Conservation (phyloP, 1,140 invertebrate genomes). For the Drosophila pallidifrons region DNA sequence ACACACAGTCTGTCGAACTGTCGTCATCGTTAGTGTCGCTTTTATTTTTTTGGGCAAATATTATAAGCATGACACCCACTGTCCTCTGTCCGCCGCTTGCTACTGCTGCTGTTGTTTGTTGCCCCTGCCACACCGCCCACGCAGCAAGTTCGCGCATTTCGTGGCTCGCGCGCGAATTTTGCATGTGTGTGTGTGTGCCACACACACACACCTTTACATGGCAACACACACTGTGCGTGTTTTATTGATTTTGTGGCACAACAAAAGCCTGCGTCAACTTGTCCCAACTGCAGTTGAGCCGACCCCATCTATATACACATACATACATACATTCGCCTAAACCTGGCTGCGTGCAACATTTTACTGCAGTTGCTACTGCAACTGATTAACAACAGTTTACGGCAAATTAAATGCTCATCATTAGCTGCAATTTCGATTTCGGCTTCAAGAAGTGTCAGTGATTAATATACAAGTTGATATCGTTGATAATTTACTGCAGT, state of each 20-base stretch:
- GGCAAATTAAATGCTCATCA: neutral
- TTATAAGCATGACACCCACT: constrained; percentile 33
- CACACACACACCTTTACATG: constrained; percentile 8
- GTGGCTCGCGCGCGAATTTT: constrained; percentile 48
- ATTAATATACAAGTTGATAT: no score
- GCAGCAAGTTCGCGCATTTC: constrained; percentile 25
- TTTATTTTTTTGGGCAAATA: constrained; percentile 42
- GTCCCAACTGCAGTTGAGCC: constrained; percentile 50
- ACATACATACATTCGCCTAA: neutral
- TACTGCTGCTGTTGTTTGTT: neutral
- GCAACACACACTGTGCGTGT: constrained; percentile 34
- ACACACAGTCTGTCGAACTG: constrained; percentile 25
- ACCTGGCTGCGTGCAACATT: neutral
- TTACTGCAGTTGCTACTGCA: neutral
- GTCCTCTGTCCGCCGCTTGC: neutral
- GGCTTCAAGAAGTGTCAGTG: no score
- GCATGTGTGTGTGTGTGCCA: constrained; percentile 59
- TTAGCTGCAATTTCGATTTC: no score
- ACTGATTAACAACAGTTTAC: neutral
- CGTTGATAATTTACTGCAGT: no score
- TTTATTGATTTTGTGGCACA: constrained; percentile 75
- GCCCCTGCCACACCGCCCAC: constrained; percentile 17
- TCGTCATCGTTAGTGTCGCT: constrained; percentile 30
- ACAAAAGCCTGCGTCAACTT: constrained; percentile 47
- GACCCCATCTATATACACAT: neutral